These are phyloP conservation scores for Agraylea sexmaculata DNA, from an alignment of 1,140 invertebrate genomes.

Conservation along the genomic window DNA sequence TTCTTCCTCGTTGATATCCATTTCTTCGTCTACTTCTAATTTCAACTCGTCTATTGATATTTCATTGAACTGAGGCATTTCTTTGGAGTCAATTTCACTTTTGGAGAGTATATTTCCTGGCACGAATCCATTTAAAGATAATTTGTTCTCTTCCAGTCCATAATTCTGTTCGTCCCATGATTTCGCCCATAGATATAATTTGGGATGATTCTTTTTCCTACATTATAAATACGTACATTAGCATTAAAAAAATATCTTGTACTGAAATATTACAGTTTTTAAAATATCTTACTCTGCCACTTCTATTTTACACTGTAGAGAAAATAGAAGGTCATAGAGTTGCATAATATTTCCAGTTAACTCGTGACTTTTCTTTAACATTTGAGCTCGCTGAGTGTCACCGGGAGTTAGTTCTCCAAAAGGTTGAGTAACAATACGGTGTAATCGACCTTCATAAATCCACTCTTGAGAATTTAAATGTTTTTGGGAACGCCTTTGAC, in stretches of 20 bases:
- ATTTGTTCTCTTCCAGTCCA: no score
- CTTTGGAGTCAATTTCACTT: no score
- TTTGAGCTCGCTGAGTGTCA: constrained; percentile 29
- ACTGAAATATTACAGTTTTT: constrained; percentile 1
- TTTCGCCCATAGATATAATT: constrained; percentile 75
- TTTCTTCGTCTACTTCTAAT: no score
- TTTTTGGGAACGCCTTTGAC: constrained; percentile 54
- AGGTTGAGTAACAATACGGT: constrained; percentile 39
- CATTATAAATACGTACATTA: constrained; percentile 15
- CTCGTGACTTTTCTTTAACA: constrained; percentile 56
- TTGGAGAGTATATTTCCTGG: no score
- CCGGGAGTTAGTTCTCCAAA: constrained; percentile 26
- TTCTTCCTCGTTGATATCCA: no score
- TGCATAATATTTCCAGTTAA: constrained; percentile 57
- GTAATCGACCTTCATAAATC: constrained; percentile 69
- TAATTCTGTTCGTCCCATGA: constrained; percentile 63
- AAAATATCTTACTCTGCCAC: constrained; percentile 54
- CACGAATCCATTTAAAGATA: no score
- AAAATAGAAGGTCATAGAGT: constrained; percentile 55
- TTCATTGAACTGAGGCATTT: no score
- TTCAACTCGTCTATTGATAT: no score
- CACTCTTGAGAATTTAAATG: constrained; percentile 80
- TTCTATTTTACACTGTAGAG: constrained; percentile 60
- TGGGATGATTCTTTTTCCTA: constrained; percentile 67
- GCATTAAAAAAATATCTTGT: neutral